Base-by-base conservation (phyloP, 2,888 invertebrate species). In the Drosophila maculinotata region DNA sequence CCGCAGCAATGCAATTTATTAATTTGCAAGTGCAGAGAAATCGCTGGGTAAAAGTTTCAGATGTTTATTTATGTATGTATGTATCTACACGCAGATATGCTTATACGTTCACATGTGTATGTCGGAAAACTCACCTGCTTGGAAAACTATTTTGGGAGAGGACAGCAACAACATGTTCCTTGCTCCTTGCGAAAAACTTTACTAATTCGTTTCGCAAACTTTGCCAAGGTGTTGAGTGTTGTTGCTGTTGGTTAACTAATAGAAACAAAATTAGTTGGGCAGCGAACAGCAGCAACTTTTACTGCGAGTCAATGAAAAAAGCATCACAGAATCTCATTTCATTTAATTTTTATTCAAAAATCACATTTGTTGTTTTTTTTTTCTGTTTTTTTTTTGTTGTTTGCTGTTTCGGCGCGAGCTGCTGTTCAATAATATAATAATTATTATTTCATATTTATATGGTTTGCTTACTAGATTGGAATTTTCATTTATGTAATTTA, bases 301-400 rank as follows among this genome's bases (percentile, higher is more conserved):
- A 58, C 52, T 28, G 44, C 48, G 4, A 35, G 14, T 14, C 14
- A 35, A 28, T 33, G 8, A 51, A 36, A 36, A 51, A 54, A 39
- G 5, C 38, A 10, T 33, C 23, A 5, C 8, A 20, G 10, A 35
- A 23, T 48, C 54, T 69, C 60, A 51, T 87, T 71, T 85, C 69
- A 67, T 76, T 84, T 79, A 76, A 86, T 83, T 76, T 85, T 85
- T 88, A 85, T 88, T 85, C 76, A 85, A 85, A 87, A 85, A 85
- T 85, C 84, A 85, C 84, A 85, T 83, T 86, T 87, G 64, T 83
- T 83, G 51, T 72, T 70, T 69, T 80, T 58, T 28, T 64, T 53
- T 23, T 57, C 14, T 52, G 17, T 12, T 38, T 28, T 10, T 28
- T 58, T 63, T 47, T 49, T 52, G 12, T n/a, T 25, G 41, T 69